Evolutionary conservation across 2,113 vertebrate genomes (phyloP).

Genomic region (Fulica atra): DNA sequence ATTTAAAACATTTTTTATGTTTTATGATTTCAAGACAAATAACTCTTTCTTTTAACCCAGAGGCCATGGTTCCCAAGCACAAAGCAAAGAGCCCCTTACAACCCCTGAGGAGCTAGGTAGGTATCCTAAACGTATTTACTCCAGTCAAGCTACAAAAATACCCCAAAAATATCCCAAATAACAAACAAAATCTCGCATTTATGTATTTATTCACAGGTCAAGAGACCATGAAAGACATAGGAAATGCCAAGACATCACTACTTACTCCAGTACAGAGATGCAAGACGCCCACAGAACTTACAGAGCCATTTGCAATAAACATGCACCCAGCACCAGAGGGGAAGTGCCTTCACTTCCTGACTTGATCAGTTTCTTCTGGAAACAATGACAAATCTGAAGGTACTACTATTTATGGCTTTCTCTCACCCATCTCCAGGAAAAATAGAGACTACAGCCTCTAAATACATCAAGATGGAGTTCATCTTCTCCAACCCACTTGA

Average conservation of each 20-base stretch:
- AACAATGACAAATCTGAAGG: conserved; percentile 36
- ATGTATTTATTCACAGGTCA: background rate
- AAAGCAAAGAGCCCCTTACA: background rate
- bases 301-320: background rate
- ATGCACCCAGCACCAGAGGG: background rate
- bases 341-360: conserved; percentile 14
- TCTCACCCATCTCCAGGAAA: background rate
- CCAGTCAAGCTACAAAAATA: background rate
- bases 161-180: background rate
- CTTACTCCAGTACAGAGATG: background rate
- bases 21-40: background rate
- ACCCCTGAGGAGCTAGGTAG: background rate
- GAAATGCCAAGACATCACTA: background rate
- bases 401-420: conserved; percentile 17
- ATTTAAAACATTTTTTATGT: background rate
- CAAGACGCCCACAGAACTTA: background rate
- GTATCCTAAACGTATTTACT: background rate
- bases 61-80: background rate
- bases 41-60: background rate
- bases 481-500: background rate
- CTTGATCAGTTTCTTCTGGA: conserved; percentile 11
- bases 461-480: background rate
- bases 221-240: background rate
- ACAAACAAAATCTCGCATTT: background rate
- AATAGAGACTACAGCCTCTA: background rate